A percentile compares a stretch with the other conserved stretches of the same genome.
These are phyloP conservation scores for Seriola rivoliana DNA, from an alignment of 2,113 vertebrate genomes.

Conservation along the genomic window DNA sequence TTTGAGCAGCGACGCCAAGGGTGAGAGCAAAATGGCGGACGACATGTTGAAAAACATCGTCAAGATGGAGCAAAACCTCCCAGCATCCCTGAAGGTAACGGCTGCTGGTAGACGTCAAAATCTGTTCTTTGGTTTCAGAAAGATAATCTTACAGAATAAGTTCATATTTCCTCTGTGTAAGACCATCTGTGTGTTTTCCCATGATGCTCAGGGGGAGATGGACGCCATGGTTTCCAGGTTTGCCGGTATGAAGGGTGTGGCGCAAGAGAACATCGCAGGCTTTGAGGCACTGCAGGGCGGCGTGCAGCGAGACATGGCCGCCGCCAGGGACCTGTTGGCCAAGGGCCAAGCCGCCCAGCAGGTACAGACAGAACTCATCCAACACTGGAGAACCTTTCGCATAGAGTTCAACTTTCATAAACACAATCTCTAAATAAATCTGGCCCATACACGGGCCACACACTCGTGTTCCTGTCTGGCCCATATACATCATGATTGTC, in stretches of 20 bases:
- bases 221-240: constrained; percentile 57
- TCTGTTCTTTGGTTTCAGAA: neutral
- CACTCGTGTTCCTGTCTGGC: too few species aligned
- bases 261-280: constrained; percentile 39
- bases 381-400: too few species aligned
- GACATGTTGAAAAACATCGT: constrained; percentile 69
- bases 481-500: too few species aligned
- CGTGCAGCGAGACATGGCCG: constrained; percentile 21
- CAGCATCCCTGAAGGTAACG: constrained; percentile 65
- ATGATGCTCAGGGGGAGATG: constrained; percentile 55
- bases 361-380: constrained; percentile 61
- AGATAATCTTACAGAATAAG: neutral
- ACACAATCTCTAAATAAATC: too few species aligned
- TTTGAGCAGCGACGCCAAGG: constrained; percentile 59
- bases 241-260: constrained; percentile 37
- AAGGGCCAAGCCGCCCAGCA: constrained; percentile 61
- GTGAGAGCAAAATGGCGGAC: constrained; percentile 68
- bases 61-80: constrained; percentile 64
- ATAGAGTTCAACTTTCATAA: too few species aligned
- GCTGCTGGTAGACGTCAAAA: neutral
- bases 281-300: constrained; percentile 46
- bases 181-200: neutral
- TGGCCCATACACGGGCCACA: too few species aligned
- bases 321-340: constrained; percentile 54
- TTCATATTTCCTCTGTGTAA: neutral